phyloP scores from a whole-genome alignment of 2,888 invertebrate species.

The Leptinotarsa tumamoca region DNA sequence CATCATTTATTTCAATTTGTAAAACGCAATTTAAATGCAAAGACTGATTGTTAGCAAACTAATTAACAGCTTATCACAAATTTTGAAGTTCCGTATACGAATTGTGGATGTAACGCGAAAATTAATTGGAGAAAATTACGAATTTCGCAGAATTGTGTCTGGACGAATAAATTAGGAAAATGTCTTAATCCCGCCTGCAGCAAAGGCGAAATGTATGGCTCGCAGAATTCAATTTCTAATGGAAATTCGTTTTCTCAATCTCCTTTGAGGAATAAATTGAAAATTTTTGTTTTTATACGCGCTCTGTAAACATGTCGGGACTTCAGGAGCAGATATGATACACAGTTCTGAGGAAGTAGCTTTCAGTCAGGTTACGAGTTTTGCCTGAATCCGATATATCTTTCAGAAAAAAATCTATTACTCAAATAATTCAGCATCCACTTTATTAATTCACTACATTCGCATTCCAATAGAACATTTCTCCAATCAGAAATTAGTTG shows the following conservation, averaged over 20 bases:
- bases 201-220: conserved; percentile 12
- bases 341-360: neutral
- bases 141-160: conserved; percentile 43
- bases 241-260: conserved; percentile 9
- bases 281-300: neutral
- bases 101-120: conserved; percentile 38
- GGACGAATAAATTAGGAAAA: conserved; percentile 41
- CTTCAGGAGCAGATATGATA: conserved; percentile 14
- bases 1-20: conserved; percentile 47
- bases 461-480: no score
- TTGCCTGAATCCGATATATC: no score
- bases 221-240: conserved; percentile 19
- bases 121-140: conserved; percentile 51
- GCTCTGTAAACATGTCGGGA: neutral
- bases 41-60: conserved; percentile 55
- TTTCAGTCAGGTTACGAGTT: no score
- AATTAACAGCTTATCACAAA: conserved; percentile 54
- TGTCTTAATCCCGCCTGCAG: conserved; percentile 33
- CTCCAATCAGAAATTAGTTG: no score
- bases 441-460: no score
- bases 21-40: conserved; percentile 57
- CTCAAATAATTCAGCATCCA: no score
- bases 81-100: conserved; percentile 43
- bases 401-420: no score
- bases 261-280: conserved; percentile 11